Base-by-base conservation (phyloP, 1,140 invertebrate species). In the Stegodyphus mimosarum region DNA sequence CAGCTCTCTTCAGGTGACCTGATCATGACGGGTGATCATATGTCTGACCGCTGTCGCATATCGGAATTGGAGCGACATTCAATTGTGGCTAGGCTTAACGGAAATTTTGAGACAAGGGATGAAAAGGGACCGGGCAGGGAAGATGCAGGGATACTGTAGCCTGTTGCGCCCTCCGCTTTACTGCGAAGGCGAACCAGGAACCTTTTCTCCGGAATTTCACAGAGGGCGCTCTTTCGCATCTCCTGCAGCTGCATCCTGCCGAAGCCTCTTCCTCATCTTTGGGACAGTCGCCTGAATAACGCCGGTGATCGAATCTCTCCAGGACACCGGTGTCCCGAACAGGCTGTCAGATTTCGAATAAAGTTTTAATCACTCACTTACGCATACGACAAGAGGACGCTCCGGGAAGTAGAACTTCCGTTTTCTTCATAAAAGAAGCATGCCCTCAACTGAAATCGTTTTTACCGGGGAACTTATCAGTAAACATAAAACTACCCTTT, bases 161-260 rank as follows among this genome's bases (percentile, higher is more conserved):
- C 81, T 83, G 81, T 83, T 83, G 81, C 81, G 81, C 81, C 72
- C 81, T 75, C 73, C 72, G 50, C 51, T 83, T 74, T 52, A 64
- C 55, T 73, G 70, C 33, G n/a, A 33, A 52, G 33, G 18, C 70
- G 52, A 83, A 51, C 53, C 9, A 70, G 55, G 55, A 83, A 66
- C 81, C 81, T 60, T 33, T 60, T 52, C 63, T 55, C 71, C 70
- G 71, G 70, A 64, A 60, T 49, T 7, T 15, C 72, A 66, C 81
- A 74, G 79, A 74, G 79, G 79, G 71, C 81, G 81, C 81, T 75
- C 48, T 18, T 10, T 48, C 18, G 49, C 55, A 33, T 48, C 17
- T 48, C 78, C 78, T 71, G 78, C 67, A 69, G 64, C 60, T 48
- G 74, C 48, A 51, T 33, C 33, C 33, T 33, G 33, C 33, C 33